Evolutionary conservation across 1,140 invertebrate species (phyloP), one percentile per base, ranked within the genome.

Genomic region (Bombus pyrosoma): DNA sequence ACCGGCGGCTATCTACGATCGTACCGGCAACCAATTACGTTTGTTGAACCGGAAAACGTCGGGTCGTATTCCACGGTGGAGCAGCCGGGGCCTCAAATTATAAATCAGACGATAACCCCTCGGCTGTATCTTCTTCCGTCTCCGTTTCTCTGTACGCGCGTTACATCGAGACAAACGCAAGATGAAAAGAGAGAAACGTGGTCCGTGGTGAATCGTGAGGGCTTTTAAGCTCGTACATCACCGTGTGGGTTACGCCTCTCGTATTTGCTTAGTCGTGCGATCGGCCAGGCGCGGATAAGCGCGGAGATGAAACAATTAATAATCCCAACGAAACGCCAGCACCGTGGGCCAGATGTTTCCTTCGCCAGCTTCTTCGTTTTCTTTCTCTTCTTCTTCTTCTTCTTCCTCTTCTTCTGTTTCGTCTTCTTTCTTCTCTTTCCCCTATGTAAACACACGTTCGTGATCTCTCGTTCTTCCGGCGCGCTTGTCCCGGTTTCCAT

Each of bases 161-260:
- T 25, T 32, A 3, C 25, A 39, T 22, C 72, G 47, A 59, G 57
- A 71, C 80, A 81, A 80, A 84, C 53, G 75, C 78, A 62, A 37
- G 69, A 62, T 32, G 57, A 22, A 79, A 37, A 68, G 83, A 89
- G 74, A 89, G 41, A 73, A 66, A 79, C 57, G 80, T 59, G 22
- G 79, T 81, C 86, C 85, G 88, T 78, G 79, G 76, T 68, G 84
- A 90, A 89, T 94, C 92, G 93, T 90, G 93, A 91, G 88, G 92
- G 93, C 93, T 94, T 95, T 95, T 94, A 95, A 95, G 94, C 94
- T 94, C 94, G 92, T 95, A 95, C 93, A 94, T 95, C 94, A 95
- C 91, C 86, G 83, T 62, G 86, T 85, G 91, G 92, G 93, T 94
- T 93, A 95, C 94, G 94, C 94, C 94, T 93, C 93, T 92, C 85